These are phyloP conservation scores for Phortica variegata DNA, from an alignment of 1,140 invertebrate genomes.

Conservation along the genomic window DNA sequence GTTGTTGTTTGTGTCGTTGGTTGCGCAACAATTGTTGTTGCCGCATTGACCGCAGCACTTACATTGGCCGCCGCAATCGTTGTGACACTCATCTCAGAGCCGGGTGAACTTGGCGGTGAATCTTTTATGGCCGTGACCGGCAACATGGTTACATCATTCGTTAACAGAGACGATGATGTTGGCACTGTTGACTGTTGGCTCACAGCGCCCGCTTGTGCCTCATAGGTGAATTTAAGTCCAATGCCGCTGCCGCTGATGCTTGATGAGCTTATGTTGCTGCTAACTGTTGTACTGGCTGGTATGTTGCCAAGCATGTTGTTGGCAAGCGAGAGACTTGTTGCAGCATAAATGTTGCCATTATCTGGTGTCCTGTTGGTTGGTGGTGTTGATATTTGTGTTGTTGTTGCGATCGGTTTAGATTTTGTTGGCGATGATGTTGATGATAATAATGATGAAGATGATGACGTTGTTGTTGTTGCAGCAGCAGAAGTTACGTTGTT, in stretches of 20 bases:
- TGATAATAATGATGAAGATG: background rate
- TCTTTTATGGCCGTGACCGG: slow-evolving; percentile 48
- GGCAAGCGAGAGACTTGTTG: slow-evolving; percentile 11
- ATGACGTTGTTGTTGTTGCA: slow-evolving; percentile 11
- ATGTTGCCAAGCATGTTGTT: slow-evolving; percentile 9
- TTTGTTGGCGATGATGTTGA: slow-evolving; percentile 3
- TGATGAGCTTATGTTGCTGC: slow-evolving; percentile 14
- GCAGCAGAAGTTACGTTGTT: slow-evolving; percentile 6
- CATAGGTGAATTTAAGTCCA: slow-evolving; percentile 55
- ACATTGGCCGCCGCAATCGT: slow-evolving; percentile 28
- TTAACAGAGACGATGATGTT: background rate
- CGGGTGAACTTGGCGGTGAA: slow-evolving; percentile 69
- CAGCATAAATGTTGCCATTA: slow-evolving; percentile 19
- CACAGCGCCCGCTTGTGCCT: slow-evolving; percentile 43
- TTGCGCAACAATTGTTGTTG: background rate
- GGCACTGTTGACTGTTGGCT: slow-evolving; percentile 8
- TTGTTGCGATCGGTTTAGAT: slow-evolving; percentile 16
- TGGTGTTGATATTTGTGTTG: slow-evolving; percentile 7
- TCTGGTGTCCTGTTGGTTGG: slow-evolving; percentile 44
- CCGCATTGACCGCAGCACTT: slow-evolving; percentile 13
- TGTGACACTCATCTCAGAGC: slow-evolving; percentile 60
- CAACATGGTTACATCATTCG: slow-evolving; percentile 29
- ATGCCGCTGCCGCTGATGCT: slow-evolving; percentile 12
- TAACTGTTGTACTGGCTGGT: slow-evolving; percentile 7
- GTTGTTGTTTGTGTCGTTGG: too few species aligned